These are phyloP conservation scores for Pedetes capensis DNA, from an alignment of 2,113 vertebrate genomes.

Conservation along the genomic window DNA sequence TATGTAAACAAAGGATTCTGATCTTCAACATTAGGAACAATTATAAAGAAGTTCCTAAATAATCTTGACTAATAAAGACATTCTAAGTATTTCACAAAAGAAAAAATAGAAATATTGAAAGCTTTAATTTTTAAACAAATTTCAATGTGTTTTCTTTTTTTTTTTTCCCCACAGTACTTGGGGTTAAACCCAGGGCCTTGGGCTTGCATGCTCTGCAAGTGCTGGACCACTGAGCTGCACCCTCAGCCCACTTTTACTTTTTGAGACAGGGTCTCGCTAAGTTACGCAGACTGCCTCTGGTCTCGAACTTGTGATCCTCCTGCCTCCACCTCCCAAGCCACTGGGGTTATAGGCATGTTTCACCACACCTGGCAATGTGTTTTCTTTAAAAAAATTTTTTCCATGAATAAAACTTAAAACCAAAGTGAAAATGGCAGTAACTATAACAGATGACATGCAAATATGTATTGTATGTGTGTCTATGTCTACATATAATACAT, in stretches of 20 bases:
- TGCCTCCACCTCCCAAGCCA: too few species aligned
- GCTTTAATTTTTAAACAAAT: background rate
- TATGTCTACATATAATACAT: background rate
- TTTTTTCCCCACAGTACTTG: too few species aligned
- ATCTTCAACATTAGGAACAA: background rate
- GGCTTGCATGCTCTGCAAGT: too few species aligned
- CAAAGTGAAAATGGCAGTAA: background rate
- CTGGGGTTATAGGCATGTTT: too few species aligned
- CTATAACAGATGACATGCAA: background rate
- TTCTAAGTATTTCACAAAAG: conserved; percentile 13
- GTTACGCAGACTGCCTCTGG: too few species aligned
- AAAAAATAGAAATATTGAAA: background rate
- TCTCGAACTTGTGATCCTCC: too few species aligned
- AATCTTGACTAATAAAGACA: background rate
- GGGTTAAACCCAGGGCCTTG: too few species aligned
- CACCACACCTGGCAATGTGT: too few species aligned
- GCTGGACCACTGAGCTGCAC: too few species aligned
- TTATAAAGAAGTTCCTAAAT: background rate
- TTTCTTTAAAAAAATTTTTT: background rate
- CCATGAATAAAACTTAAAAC: conserved; percentile 6
- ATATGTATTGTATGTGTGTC: background rate
- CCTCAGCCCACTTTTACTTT: too few species aligned
- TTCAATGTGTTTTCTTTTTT: background rate
- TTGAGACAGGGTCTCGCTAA: too few species aligned
- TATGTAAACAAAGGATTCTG: background rate